Conservation (phyloP, 2,888 invertebrate species). For the Stenodera caucasica region DNA sequence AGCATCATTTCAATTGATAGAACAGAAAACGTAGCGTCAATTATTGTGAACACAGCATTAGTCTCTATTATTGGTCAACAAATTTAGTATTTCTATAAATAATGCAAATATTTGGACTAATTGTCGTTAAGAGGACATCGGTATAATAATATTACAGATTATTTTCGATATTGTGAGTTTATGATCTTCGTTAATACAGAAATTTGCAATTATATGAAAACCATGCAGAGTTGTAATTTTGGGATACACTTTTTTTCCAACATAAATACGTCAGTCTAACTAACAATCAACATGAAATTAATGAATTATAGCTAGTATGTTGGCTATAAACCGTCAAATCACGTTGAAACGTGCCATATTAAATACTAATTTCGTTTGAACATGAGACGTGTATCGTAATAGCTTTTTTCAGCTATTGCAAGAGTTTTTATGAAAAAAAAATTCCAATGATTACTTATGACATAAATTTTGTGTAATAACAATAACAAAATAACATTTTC, state of each 20-base stretch:
- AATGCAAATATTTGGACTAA: no score
- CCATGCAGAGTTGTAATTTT: neutral
- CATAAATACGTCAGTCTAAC: neutral
- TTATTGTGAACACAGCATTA: no score
- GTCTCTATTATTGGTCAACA: no score
- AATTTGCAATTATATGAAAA: neutral
- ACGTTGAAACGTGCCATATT: slow-evolving; percentile 1
- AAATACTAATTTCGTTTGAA: slow-evolving; percentile 1
- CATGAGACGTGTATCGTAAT: neutral
- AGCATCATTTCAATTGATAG: no score
- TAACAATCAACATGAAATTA: slow-evolving; percentile 5
- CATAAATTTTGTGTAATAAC: neutral
- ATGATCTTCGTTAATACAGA: neutral
- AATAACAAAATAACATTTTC: neutral
- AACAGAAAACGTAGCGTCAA: no score
- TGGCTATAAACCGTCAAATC: slow-evolving; percentile 6
- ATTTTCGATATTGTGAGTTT: no score
- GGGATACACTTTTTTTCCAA: neutral
- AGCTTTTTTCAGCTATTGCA: neutral
- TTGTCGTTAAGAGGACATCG: no score
- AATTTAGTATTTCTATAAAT: no score
- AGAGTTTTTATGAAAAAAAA: neutral
- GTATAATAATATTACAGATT: no score
- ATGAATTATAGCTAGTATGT: slow-evolving; percentile 3
- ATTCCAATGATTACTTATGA: neutral